phyloP scores from a whole-genome alignment of 1,140 invertebrate genomes.

The Brachionus manjavacas region DNA sequence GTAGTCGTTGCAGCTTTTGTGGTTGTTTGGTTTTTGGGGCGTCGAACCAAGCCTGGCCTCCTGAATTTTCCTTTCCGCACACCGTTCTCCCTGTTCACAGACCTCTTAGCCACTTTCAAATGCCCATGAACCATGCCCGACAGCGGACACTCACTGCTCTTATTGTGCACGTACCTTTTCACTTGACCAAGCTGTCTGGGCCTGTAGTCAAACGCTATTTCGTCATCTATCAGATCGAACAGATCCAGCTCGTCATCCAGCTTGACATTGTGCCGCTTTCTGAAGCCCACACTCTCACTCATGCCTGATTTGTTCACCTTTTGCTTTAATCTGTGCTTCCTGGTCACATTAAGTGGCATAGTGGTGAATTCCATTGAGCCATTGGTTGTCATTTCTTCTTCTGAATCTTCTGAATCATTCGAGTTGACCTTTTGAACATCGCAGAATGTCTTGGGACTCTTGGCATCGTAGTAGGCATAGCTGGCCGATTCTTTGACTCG shows the following conservation, averaged over 20 bases:
- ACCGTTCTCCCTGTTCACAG: not conserved
- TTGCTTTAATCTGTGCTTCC: not conserved
- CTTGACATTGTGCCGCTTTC: not conserved
- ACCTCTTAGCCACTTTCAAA: not conserved
- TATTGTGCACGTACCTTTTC: not conserved
- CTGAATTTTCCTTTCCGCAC: not conserved
- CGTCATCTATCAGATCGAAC: not conserved
- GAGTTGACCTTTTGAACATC: not conserved
- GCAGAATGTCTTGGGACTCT: constrained; percentile 39
- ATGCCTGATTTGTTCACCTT: not conserved
- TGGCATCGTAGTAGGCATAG: constrained; percentile 25
- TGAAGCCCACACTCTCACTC: too few relatives aligned
- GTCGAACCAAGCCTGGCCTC: not conserved
- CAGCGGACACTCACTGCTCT: not conserved
- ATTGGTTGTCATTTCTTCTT: not conserved
- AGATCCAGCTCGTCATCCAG: not conserved
- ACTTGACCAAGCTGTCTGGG: not conserved
- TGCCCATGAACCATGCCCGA: not conserved
- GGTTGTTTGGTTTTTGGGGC: not conserved
- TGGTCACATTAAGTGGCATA: not conserved
- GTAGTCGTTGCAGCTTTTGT: not conserved
- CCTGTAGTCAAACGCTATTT: not conserved
- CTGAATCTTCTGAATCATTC: not conserved
- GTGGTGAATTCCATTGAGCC: not conserved
- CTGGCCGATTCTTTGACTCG: constrained; percentile 16